Base-by-base conservation (phyloP, 1,140 invertebrate genomes). In the Idris sp. region DNA sequence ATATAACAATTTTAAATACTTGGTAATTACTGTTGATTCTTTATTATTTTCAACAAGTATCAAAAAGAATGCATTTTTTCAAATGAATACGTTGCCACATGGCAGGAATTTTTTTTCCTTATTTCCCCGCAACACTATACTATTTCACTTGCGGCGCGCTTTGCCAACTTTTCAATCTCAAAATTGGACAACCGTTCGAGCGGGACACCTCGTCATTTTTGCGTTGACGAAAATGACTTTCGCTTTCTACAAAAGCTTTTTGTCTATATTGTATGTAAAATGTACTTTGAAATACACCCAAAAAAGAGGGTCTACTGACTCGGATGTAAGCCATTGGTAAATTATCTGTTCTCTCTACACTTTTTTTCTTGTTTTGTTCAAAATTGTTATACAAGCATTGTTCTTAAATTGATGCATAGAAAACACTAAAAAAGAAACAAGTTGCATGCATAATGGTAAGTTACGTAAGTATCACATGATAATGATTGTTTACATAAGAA, bases 101-200 rank as follows among this genome's bases (percentile, higher is more conserved):
- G n/a, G n/a, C n/a, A n/a, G n/a, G n/a, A n/a, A n/a, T n/a, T n/a
- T n/a, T n/a, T n/a, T n/a, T n/a, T n/a, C n/a, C n/a, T n/a, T n/a
- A n/a, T n/a, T n/a, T n/a, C n/a, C n/a, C n/a, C n/a, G n/a, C n/a
- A n/a, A n/a, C n/a, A n/a, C n/a, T n/a, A n/a, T n/a, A n/a, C n/a
- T n/a, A n/a, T 51, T n/a, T 44, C 62, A 53, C 62, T 68, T 25
- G 41, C 40, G 46, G 35, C 46, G 61, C 59, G 51, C 59, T 65
- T 59, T 61, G 64, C 53, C 58, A 61, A 61, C 67, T 69, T 61
- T 69, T 59, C 54, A 59, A 69, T 69, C 46, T 35, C 54, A 31
- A 69, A 69, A 69, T 69, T 69, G 64, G 64, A 44, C 64, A 68
- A 68, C 51, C 49, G 53, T 58, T 58, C 64, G 64, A 58, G 64